These are phyloP conservation scores for Xestia xanthographa DNA, from an alignment of 2,888 invertebrate species.

Conservation along the genomic window DNA sequence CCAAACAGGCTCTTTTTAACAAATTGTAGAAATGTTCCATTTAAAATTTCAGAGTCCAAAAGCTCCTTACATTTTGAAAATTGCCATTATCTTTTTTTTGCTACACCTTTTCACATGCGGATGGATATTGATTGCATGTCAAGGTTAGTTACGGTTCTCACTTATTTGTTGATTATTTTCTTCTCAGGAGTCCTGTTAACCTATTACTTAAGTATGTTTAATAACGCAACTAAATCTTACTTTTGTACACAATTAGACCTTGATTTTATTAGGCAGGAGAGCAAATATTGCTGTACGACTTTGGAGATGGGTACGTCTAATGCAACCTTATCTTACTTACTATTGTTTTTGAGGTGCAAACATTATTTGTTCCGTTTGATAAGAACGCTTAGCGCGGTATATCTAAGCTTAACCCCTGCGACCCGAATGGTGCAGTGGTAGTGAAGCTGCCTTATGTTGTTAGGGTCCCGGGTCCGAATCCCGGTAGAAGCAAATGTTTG, in stretches of 20 bases:
- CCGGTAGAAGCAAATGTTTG: too few relatives aligned
- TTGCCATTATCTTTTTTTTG: constrained; percentile 71
- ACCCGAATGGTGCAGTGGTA: too few relatives aligned
- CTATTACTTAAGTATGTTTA: not conserved
- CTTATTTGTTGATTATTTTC: not conserved
- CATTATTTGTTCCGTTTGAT: too few relatives aligned
- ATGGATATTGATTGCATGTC: constrained; percentile 82
- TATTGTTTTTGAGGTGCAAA: not conserved
- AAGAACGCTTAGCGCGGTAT: too few relatives aligned
- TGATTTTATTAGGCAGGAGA: not conserved
- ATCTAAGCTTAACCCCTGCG: too few relatives aligned
- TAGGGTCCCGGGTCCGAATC: too few relatives aligned
- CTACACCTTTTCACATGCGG: constrained; percentile 79
- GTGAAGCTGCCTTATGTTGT: too few relatives aligned
- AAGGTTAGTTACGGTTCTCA: constrained; percentile 66
- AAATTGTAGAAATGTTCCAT: not conserved
- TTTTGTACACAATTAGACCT: not conserved
- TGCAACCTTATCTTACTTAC: not conserved
- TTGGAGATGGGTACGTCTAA: not conserved
- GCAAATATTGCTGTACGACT: not conserved
- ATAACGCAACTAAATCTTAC: not conserved
- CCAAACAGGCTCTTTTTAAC: not conserved
- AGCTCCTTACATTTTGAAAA: constrained; percentile 74
- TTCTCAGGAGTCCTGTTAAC: too few relatives aligned
- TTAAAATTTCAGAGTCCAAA: constrained; percentile 74